A percentile compares a stretch with the other conserved stretches of the same genome.
phyloP scores from a whole-genome alignment of 2,888 invertebrate genomes.

The Sinotaia quadrata region DNA sequence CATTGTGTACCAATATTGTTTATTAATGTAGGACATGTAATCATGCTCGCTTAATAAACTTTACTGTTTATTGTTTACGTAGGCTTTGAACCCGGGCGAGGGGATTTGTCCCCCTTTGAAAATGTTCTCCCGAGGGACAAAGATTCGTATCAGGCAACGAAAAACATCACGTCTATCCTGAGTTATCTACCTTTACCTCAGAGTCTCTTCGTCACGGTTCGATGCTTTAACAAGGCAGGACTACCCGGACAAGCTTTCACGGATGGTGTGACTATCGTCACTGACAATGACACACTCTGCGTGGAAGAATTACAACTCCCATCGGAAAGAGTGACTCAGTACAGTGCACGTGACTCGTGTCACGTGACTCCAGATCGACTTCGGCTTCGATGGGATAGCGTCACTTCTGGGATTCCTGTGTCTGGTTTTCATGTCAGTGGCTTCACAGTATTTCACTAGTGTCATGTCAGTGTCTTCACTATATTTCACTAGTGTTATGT shows the following conservation, averaged over 20 bases:
- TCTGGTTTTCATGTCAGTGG: slow-evolving; percentile 5
- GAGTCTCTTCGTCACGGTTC: slow-evolving; percentile 29
- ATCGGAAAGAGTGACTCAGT: background rate
- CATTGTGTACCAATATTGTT: too few species aligned
- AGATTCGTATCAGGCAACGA: background rate
- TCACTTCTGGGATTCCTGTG: slow-evolving; percentile 7
- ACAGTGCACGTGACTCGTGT: slow-evolving; percentile 11
- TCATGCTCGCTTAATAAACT: too few species aligned
- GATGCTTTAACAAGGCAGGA: slow-evolving; percentile 34
- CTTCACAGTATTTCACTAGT: too few species aligned
- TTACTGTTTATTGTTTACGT: too few species aligned
- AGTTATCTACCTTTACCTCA: background rate
- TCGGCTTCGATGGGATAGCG: slow-evolving; percentile 18
- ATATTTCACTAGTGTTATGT: too few species aligned
- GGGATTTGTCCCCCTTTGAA: slow-evolving; percentile 6
- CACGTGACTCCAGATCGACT: slow-evolving; percentile 3
- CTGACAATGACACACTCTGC: background rate
- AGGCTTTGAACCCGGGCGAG: slow-evolving; percentile 23
- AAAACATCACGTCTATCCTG: slow-evolving; percentile 1
- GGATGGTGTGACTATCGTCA: slow-evolving; percentile 22
- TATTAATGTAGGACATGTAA: too few species aligned
- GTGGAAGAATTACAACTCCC: background rate
- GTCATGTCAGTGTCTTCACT: too few species aligned
- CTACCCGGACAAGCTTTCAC: slow-evolving; percentile 14
- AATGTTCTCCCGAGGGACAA: background rate